phyloP scores from a whole-genome alignment of 2,888 invertebrate genomes.

The Synergus gifuensis region DNA sequence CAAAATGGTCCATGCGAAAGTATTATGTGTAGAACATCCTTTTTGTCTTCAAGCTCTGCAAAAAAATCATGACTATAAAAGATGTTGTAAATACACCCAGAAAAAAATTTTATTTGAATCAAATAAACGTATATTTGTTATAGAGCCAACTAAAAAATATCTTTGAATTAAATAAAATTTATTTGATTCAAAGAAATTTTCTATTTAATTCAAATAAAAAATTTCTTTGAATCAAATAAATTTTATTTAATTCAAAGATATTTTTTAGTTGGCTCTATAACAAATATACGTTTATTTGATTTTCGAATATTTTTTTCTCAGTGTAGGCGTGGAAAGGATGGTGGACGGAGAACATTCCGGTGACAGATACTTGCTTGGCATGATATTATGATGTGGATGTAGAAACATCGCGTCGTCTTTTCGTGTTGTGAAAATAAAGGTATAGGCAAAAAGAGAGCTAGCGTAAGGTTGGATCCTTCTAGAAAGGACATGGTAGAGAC shows the following conservation, averaged over 20 bases:
- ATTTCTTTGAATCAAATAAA: too few relatives aligned
- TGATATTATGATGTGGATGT: slow-evolving; percentile 6
- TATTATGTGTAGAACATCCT: background rate
- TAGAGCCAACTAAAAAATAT: too few relatives aligned
- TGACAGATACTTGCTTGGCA: slow-evolving; percentile 26
- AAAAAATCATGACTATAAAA: background rate
- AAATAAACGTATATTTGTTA: too few relatives aligned
- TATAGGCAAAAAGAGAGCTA: slow-evolving; percentile 48
- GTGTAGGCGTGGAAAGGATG: slow-evolving; percentile 5
- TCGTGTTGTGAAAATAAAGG: slow-evolving; percentile 21
- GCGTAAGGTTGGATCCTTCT: slow-evolving; percentile 41
- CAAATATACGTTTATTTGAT: too few relatives aligned
- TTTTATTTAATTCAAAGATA: too few relatives aligned
- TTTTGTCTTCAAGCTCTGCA: background rate
- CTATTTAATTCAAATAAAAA: too few relatives aligned
- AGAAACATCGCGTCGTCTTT: background rate
- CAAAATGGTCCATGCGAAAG: background rate
- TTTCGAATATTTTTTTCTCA: too few relatives aligned
- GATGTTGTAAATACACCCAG: background rate
- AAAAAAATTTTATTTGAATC: too few relatives aligned
- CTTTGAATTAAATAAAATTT: too few relatives aligned
- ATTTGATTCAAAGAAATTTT: too few relatives aligned
- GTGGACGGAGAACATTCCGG: slow-evolving; percentile 5
- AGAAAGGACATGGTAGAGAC: slow-evolving; percentile 56
- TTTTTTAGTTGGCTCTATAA: too few relatives aligned